Base-by-base conservation (phyloP, 2,888 invertebrate genomes). In the Ctenicera cuprea region DNA sequence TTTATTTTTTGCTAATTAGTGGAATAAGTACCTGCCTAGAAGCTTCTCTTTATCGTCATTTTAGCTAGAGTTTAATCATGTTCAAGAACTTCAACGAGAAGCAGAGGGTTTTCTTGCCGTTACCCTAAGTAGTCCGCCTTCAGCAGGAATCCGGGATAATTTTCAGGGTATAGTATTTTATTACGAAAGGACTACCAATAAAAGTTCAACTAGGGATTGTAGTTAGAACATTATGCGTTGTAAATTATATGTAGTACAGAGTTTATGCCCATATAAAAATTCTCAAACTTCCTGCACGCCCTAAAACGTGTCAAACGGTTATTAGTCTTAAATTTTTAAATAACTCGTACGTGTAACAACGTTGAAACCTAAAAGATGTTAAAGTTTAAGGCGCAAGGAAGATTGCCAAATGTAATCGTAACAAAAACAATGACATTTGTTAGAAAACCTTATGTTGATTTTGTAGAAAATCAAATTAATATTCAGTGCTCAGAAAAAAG, bases 141-240 rank as follows among this genome's bases (percentile, higher is more conserved):
- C 52, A 7, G 38, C 65, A 38, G 52, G 65, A 66, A 48, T 68
- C 61, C 30, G 20, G 54, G n/a, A 50, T 61, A 68, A 68, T 68
- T 68, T 61, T 38, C 45, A 59, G 52, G 41, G 12, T 48, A 26
- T 50, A n/a, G n/a, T 67, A 67, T 57, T 67, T 67, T 63, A 63
- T 63, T 63, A 37, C 65, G 30, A n/a, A 66, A 66, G 52, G 65
- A 54, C 65, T 66, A 66, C 37, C 22, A 66, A 54, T 66, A 66
- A 66, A 66, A 66, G 52, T 66, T 66, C 37, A 54, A 54, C 52
- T 66, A 66, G 65, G 52, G 65, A 66, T 52, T 66, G 43, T 66
- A 66, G 52, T 26, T 66, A 26, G 50, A 37, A 54, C 50, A 38
- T 66, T 66, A 66, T 45, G 45, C 16, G 18, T 18, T 43, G 26